Evolutionary conservation across 2,888 invertebrate species (phyloP), one percentile per base, ranked within the genome.

Genomic region (Chorisops tibialis): DNA sequence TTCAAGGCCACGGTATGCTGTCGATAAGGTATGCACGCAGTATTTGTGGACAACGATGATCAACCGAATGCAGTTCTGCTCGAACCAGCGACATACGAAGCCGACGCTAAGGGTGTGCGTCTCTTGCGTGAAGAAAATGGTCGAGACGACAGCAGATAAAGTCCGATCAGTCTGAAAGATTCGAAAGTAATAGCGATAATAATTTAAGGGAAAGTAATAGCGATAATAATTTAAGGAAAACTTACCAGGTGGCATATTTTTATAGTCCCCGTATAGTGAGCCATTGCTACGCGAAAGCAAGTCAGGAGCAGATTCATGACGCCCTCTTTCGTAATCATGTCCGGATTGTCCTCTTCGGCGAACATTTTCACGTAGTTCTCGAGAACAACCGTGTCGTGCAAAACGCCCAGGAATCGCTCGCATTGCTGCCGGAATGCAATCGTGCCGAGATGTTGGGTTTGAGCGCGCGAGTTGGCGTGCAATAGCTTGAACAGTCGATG

Each of bases 11-110:
- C 85, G 82, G 79, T 85, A 84, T 0, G 83, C 80, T 5, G 85
- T 84, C 3, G 77, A 75, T 0, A 79, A 69, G 19, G 75, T 75
- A 60, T 78, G 79, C 3, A 79, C 71, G 56, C 75, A 76, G 68
- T 69, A 88, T 75, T 88, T 85, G 75, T 93, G 92, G 21, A 93
- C 81, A 3, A 91, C 87, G 61, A 87, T 81, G 43, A 93, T 82
- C 43, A 92, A 80, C 45, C 91, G 81, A 41, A 89, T 89, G 64
- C 89, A 87, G 79, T 93, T 87, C 66, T 87, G 85, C 70, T 85
- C 85, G 21, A 93, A 81, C 93, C 93, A 93, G 73, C 91, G 89
- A 56, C 86, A 85, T 63, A 92, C 87, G 73, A 85, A 93, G 63
- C 87, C 87, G 19, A 86, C 80, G 54, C 89, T 89, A 67, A 93